phyloP scores from a whole-genome alignment of 2,888 invertebrate genomes.

The Campoplex capitator region DNA sequence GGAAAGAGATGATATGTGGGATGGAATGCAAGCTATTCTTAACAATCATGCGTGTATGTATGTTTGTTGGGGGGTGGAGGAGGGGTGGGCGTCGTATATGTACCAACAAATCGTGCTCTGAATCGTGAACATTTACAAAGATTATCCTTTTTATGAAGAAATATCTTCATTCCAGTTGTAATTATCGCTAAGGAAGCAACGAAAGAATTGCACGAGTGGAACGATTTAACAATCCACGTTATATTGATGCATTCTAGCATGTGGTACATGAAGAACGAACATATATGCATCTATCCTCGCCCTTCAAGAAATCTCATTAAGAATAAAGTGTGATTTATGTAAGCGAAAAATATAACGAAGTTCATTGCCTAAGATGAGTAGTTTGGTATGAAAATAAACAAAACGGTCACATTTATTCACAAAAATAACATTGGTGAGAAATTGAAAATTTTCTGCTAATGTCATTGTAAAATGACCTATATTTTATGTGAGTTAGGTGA shows the following conservation, averaged over 20 bases:
- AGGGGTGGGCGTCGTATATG: neutral
- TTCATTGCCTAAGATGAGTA: too few species aligned
- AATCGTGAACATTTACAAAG: slow-evolving; percentile 42
- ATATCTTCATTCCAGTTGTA: slow-evolving; percentile 84
- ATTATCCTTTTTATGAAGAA: slow-evolving; percentile 77
- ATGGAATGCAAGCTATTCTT: neutral
- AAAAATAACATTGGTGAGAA: too few species aligned
- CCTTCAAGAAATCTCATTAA: slow-evolving; percentile 11
- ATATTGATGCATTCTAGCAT: neutral
- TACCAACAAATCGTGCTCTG: neutral
- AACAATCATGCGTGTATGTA: neutral
- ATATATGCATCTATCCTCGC: too few species aligned
- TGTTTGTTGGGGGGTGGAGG: too few species aligned
- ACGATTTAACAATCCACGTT: slow-evolving; percentile 76
- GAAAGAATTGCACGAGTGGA: slow-evolving; percentile 76
- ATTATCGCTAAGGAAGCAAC: slow-evolving; percentile 73
- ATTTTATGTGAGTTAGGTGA: too few species aligned
- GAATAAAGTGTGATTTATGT: neutral
- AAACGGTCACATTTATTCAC: too few species aligned
- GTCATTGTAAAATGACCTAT: too few species aligned
- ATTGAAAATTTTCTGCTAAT: too few species aligned
- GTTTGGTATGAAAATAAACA: too few species aligned
- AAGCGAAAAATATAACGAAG: neutral
- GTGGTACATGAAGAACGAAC: neutral
- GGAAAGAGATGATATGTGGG: slow-evolving; percentile 5